A percentile compares a stretch with the other conserved stretches of the same genome.
These are phyloP conservation scores for Neodon shergylaensis DNA, from an alignment of 2,113 vertebrate species.

Conservation along the genomic window DNA sequence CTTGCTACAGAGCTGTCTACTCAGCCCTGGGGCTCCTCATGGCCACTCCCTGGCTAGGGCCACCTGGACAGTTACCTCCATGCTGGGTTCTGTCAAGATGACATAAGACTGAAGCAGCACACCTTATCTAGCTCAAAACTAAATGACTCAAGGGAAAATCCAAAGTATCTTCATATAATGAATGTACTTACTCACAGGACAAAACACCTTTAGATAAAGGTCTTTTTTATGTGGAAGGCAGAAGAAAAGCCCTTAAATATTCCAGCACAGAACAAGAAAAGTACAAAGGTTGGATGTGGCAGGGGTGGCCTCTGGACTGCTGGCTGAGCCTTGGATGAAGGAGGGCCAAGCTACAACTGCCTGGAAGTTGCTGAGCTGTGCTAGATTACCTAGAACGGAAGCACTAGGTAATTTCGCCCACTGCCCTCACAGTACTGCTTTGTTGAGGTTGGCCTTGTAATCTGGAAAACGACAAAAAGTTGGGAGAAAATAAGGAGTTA, in stretches of 20 bases:
- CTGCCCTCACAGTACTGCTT: background rate
- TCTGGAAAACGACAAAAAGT: background rate
- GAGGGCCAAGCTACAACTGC: background rate
- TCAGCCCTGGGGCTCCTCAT: background rate
- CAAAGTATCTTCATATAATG: background rate
- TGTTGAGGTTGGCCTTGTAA: background rate
- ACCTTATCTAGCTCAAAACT: background rate
- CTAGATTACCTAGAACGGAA: background rate
- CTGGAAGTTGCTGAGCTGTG: background rate
- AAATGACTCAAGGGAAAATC: background rate
- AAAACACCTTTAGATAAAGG: background rate
- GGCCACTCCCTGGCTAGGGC: background rate
- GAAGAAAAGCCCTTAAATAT: background rate
- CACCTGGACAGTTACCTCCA: too few species aligned
- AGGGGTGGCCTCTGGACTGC: background rate
- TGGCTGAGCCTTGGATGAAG: background rate
- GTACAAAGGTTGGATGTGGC: background rate
- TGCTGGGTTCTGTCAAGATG: background rate
- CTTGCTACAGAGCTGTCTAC: background rate
- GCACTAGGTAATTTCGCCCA: background rate
- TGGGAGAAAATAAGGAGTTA: background rate
- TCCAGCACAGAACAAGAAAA: background rate
- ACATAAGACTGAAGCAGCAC: background rate
- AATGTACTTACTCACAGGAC: background rate
- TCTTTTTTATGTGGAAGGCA: background rate